Percentiles rank a stretch among this genome's conserved stretches.
Conservation (phyloP, 2,113 vertebrate species). For the Piliocolobus tephrosceles region DNA sequence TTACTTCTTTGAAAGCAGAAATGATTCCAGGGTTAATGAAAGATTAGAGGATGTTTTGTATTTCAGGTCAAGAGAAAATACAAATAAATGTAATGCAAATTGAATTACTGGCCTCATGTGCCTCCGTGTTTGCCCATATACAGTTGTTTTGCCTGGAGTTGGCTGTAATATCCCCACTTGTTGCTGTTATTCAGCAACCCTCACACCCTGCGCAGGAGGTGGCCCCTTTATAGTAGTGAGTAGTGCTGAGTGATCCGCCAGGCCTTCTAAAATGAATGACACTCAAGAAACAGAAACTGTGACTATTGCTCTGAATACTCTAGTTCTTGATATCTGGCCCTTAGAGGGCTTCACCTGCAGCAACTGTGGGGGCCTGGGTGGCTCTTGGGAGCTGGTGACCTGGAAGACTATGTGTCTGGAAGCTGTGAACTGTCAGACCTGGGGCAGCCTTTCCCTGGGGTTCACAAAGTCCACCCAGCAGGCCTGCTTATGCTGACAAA, state of each 20-base stretch:
- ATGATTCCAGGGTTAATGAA: background rate
- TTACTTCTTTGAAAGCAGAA: background rate
- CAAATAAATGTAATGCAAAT: background rate
- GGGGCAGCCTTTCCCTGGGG: background rate
- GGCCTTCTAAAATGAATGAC: background rate
- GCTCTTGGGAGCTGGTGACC: background rate
- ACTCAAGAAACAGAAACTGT: background rate
- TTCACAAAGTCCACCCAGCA: background rate
- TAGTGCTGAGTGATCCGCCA: background rate
- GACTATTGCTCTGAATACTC: background rate
- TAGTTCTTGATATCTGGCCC: background rate
- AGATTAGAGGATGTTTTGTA: background rate
- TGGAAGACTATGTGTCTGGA: background rate
- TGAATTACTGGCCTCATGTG: accelerated
- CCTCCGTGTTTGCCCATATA: accelerated
- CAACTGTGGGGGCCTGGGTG: background rate
- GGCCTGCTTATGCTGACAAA: background rate
- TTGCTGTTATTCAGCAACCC: background rate
- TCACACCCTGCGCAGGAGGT: background rate
- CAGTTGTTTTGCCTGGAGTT: background rate
- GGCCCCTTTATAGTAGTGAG: background rate
- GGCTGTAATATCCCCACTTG: background rate
- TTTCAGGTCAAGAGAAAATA: background rate
- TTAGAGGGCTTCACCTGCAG: background rate
- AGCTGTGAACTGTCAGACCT: background rate